Evolutionary conservation across 1,140 invertebrate species (phyloP).

Genomic region (Tribolium castaneum): DNA sequence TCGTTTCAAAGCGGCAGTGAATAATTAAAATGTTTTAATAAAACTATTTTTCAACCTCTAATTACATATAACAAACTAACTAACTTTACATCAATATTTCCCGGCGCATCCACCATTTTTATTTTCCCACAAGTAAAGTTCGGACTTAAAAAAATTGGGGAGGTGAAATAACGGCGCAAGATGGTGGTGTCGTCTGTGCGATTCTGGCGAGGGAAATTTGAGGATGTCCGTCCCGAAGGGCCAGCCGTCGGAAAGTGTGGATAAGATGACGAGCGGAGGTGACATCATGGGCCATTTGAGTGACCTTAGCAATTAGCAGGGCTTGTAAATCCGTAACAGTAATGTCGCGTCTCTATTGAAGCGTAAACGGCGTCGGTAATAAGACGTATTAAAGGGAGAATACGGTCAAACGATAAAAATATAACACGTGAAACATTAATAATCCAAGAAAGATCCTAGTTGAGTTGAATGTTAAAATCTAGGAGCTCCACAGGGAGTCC

Average conservation of each 20-base stretch:
- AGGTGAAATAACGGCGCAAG: too few species aligned
- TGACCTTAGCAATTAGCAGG: constrained; percentile 26
- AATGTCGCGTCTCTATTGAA: constrained; percentile 5
- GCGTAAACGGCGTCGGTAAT: not conserved
- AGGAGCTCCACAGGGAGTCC: constrained; percentile 41
- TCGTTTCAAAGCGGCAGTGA: too few species aligned
- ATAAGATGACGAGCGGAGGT: constrained; percentile 19
- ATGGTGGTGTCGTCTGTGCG: not conserved
- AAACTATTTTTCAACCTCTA: not conserved
- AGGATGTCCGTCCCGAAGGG: constrained; percentile 17
- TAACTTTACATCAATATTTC: not conserved
- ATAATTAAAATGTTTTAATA: not conserved
- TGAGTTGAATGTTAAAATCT: constrained; percentile 53
- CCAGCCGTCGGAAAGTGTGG: constrained; percentile 5
- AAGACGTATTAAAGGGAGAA: constrained; percentile 35
- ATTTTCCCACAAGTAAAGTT: too few species aligned
- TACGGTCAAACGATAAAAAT: constrained; percentile 47
- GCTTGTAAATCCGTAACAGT: constrained; percentile 12
- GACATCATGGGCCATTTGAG: constrained; percentile 12
- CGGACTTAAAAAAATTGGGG: not conserved
- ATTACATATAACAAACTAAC: too few species aligned
- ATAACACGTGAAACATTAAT: constrained; percentile 53
- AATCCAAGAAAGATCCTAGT: constrained; percentile 50
- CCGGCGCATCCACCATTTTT: not conserved
- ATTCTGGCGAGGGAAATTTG: constrained; percentile 11